Conservation (phyloP, 2,113 vertebrate species). For the Rhegmatorhina hoffmannsi region DNA sequence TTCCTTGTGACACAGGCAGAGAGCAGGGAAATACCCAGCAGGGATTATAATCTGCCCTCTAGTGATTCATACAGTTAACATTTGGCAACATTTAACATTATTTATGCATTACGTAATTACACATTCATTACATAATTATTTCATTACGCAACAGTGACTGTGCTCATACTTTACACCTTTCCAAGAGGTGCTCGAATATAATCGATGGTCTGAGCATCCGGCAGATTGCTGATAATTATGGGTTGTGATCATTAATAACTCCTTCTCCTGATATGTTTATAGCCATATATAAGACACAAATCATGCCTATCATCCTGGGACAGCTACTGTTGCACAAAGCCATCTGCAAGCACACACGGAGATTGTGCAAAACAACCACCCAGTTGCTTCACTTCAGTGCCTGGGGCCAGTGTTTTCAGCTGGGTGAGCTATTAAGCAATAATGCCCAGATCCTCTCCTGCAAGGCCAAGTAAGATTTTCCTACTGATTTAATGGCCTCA, state of each 20-base stretch:
- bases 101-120: constrained; percentile 11
- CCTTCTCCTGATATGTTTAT: neutral
- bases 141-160: neutral
- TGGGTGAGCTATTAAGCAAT: neutral
- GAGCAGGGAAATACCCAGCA: neutral
- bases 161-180: constrained; percentile 8
- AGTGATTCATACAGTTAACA: constrained; percentile 23
- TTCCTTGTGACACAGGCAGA: neutral
- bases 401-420: neutral
- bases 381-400: neutral
- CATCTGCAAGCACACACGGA: neutral
- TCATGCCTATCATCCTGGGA: neutral
- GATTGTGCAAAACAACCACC: neutral
- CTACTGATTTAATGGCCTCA: neutral
- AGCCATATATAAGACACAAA: neutral
- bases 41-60: constrained; percentile 51
- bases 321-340: constrained; percentile 12
- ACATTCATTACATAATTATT: neutral
- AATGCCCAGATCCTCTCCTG: neutral
- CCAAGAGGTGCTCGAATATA: neutral
- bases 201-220: neutral
- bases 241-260: constrained; percentile 7
- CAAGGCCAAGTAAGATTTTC: neutral
- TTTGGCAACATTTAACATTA: neutral
- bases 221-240: constrained; percentile 2